A percentile compares a stretch with the other conserved stretches of the same genome.
Evolutionary conservation across 2,797 vertebrate species (phyloP).

Genomic region (Phrynocephalus guinanensis): DNA sequence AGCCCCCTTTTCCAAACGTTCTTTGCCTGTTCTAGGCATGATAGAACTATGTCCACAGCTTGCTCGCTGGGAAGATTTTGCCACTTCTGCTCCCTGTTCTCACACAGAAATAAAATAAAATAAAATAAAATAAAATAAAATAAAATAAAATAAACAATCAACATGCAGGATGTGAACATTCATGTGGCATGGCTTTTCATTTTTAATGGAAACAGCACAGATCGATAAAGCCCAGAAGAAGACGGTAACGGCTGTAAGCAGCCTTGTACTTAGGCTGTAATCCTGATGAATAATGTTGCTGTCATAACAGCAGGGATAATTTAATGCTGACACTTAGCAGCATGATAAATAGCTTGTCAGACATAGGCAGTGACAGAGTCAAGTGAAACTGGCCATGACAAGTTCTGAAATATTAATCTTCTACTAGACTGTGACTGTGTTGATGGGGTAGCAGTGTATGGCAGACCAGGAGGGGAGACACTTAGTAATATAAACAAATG

Average conservation of each 20-base stretch:
- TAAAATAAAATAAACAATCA: slow-evolving; percentile 75
- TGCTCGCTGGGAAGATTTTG: slow-evolving; percentile 3
- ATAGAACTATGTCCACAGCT: slow-evolving; percentile 6
- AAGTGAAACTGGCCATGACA: slow-evolving; percentile 81
- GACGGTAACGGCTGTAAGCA: slow-evolving; percentile 81
- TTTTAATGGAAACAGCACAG: slow-evolving; percentile 84
- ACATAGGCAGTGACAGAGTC: slow-evolving; percentile 75
- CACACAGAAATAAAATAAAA: slow-evolving; percentile 51
- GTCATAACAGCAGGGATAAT: slow-evolving; percentile 96
- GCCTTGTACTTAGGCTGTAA: slow-evolving; percentile 82
- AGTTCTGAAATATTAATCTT: slow-evolving; percentile 90
- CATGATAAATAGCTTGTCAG: slow-evolving; percentile 92
- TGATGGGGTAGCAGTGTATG: slow-evolving; percentile 61
- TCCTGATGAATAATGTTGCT: slow-evolving; percentile 96
- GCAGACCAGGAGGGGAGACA: slow-evolving; percentile 45
- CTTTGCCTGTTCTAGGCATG: neutral
- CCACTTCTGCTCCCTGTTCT: neutral
- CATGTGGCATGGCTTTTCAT: slow-evolving; percentile 85
- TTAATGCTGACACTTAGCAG: slow-evolving; percentile 92
- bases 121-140: slow-evolving; percentile 47
- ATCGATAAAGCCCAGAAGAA: slow-evolving; percentile 88
- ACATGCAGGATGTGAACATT: slow-evolving; percentile 87
- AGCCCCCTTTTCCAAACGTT: slow-evolving; percentile 43
- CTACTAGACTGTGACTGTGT: slow-evolving; percentile 73
- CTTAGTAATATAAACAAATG: slow-evolving; percentile 59